Evolutionary conservation across 1,140 invertebrate species (phyloP).

Genomic region (Sweltsa coloradensis): DNA sequence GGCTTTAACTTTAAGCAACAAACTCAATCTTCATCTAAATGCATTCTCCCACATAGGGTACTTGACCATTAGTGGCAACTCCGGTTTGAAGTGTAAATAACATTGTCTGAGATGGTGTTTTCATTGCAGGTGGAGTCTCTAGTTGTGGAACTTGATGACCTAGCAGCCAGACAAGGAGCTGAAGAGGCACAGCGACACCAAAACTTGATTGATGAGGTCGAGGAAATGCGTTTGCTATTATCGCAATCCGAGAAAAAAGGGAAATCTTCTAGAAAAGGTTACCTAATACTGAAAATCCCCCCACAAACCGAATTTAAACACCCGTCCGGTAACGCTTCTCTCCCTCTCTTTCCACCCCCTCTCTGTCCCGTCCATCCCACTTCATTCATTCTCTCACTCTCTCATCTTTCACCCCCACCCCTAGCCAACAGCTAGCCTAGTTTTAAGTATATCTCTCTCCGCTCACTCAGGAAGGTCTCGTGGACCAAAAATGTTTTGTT

Average conservation of each 20-base stretch:
- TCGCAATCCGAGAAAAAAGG: background rate
- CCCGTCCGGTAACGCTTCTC: background rate
- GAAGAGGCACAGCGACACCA: slow-evolving; percentile 21
- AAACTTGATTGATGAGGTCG: slow-evolving; percentile 2
- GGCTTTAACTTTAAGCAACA: no score
- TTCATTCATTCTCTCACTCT: background rate
- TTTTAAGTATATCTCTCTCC: no score
- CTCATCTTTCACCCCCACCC: no score
- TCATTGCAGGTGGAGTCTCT: slow-evolving; percentile 34
- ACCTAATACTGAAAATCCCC: background rate
- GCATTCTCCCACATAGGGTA: background rate
- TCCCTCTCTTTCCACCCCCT: background rate
- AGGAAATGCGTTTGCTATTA: background rate
- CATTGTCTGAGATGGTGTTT: slow-evolving; percentile 7
- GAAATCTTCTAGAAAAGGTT: background rate
- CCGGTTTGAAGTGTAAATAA: slow-evolving; percentile 5
- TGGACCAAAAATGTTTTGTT: no score
- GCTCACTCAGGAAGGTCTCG: no score
- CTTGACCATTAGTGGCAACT: slow-evolving; percentile 1
- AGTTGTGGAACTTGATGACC: slow-evolving; percentile 34
- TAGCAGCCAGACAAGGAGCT: slow-evolving; percentile 31
- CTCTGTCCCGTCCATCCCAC: background rate
- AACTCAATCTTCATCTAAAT: no score
- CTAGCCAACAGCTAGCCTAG: no score
- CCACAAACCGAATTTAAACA: background rate